Percentiles rank a stretch among this genome's conserved stretches.
phyloP scores from a whole-genome alignment of 2,888 invertebrate species.

The Cosmopolites sordidus region DNA sequence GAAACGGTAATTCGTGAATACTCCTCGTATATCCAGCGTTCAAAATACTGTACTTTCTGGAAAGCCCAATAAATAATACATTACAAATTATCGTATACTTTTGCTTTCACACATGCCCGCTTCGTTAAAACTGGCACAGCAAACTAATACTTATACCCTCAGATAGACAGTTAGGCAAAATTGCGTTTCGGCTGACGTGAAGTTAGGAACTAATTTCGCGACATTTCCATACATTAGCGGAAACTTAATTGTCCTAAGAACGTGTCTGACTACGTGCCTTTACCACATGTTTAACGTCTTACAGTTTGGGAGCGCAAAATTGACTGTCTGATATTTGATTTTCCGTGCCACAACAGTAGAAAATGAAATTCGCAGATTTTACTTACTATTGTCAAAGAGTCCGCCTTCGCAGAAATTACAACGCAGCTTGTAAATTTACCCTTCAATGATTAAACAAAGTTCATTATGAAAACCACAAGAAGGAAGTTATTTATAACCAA shows the following conservation, averaged over 20 bases:
- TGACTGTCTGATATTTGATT: constrained; percentile 1
- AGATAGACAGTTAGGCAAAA: constrained; percentile 14
- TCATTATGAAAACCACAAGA: too few species aligned
- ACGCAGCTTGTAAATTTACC: too few species aligned
- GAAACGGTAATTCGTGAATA: too few species aligned
- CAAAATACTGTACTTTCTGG: too few species aligned
- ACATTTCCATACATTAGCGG: constrained; percentile 17
- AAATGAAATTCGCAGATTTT: not conserved
- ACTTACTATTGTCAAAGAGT: too few species aligned
- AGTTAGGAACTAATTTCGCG: constrained; percentile 16
- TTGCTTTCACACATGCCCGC: too few species aligned
- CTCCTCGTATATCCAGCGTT: too few species aligned
- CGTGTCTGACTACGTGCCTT: constrained; percentile 3
- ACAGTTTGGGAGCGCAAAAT: not conserved
- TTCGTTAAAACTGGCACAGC: constrained; percentile 1
- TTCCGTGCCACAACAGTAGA: not conserved
- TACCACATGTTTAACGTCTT: constrained; percentile 1
- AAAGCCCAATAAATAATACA: too few species aligned
- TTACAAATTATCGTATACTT: too few species aligned
- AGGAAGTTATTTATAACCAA: too few species aligned
- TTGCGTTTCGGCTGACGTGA: constrained; percentile 13
- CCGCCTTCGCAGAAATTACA: too few species aligned
- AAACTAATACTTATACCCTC: constrained; percentile 10
- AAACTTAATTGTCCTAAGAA: constrained; percentile 12
- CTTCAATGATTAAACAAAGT: too few species aligned